Conservation (phyloP, 2,888 invertebrate genomes). For the Acanthopleura granulata region DNA sequence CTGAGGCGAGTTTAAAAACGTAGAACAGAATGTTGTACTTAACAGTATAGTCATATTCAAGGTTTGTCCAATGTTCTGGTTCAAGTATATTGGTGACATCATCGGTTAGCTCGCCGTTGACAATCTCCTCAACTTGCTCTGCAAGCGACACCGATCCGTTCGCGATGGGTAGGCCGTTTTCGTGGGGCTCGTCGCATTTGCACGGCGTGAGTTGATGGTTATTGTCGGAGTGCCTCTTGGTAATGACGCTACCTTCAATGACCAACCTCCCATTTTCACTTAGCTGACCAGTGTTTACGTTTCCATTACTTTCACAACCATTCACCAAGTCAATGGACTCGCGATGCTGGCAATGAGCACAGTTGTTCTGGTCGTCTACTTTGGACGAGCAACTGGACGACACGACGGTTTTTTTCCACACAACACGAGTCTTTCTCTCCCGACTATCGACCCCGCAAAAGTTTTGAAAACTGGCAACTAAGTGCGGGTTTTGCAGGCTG, state of each 20-base stretch:
- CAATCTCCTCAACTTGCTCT: not conserved
- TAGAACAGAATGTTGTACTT: slow-evolving; percentile 79
- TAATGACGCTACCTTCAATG: not conserved
- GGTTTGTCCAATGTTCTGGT: slow-evolving; percentile 16
- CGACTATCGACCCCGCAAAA: not conserved
- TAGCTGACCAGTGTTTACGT: not conserved
- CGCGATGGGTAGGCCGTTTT: not conserved
- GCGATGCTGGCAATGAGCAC: not conserved
- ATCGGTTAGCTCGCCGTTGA: not conserved
- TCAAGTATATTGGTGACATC: slow-evolving; percentile 20
- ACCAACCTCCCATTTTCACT: not conserved
- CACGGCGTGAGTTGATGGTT: not conserved
- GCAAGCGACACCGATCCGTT: not conserved
- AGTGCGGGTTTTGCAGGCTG: not conserved
- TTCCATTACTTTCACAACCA: slow-evolving; percentile 1
- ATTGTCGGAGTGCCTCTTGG: not conserved
- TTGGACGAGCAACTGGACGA: not conserved
- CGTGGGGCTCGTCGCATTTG: not conserved
- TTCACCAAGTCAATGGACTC: not conserved
- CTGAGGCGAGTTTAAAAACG: slow-evolving; percentile 86
- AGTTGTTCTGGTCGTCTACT: slow-evolving; percentile 14
- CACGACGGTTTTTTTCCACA: not conserved
- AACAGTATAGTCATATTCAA: slow-evolving; percentile 17
- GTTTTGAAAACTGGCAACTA: slow-evolving; percentile 14
- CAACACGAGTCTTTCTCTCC: not conserved